Base-by-base conservation (phyloP, 2,888 invertebrate genomes). In the Phengaris alcon region DNA sequence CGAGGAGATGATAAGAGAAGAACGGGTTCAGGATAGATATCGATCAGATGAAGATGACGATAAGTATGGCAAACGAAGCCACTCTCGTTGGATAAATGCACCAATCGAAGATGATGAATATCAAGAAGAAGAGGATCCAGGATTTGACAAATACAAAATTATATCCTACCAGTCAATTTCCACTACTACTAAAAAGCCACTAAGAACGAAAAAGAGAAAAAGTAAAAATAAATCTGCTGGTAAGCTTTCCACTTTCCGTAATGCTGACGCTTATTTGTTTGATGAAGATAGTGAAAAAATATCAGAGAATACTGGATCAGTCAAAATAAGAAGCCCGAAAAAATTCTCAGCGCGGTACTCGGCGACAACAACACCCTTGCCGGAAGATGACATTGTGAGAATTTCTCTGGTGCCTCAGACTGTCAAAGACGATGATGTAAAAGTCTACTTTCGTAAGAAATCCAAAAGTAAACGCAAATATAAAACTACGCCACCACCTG, bases 171-270 rank as follows among this genome's bases (percentile, higher is more conserved):
- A 79, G 74, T 52, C 80, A 0, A 81, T 80, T 12, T 73, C 77
- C 35, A 22, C 78, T 64, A 82, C 82, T 22, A 80, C 77, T 48
- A 80, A 79, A 78, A 80, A 73, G 77, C 74, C 13, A 10, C 77
- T 75, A 55, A 76, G 44, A 75, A 75, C 75, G 6, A 78, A 77
- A 70, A 77, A 52, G 81, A 82, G 74, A 75, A 72, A 12, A 35
- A 82, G 80, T 13, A 83, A 75, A 80, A 81, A 2, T 85, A 86
- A 79, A 13, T 83, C 83, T 76, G 78, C 79, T 10, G 88, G 86
- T 2, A 90, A 90, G 77, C 79, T 90, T 2, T 91, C 92, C 0
- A 89, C 91, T 0, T 93, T 93, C 75, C 88, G 86, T 79, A 89
- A 90, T 74, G 91, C 92, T 10, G 82, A 86, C 48, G 77, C 88